Conservation (phyloP, 1,140 invertebrate genomes). For the Eriocheir sinensis region DNA sequence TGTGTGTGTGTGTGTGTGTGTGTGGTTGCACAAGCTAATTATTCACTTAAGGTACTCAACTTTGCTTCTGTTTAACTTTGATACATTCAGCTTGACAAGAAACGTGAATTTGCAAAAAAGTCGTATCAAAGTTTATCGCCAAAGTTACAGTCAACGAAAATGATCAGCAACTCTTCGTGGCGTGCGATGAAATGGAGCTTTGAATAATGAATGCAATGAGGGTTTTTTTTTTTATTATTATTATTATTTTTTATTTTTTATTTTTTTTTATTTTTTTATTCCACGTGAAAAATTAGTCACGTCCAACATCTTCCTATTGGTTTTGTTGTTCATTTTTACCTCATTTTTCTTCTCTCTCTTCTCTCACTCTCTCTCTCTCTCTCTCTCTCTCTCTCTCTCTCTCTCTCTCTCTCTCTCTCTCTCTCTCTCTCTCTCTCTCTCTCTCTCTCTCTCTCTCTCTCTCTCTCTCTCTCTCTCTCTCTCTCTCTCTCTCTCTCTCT, state of each 20-base stretch:
- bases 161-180: too few relatives aligned
- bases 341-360: background rate
- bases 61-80: too few relatives aligned
- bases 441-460: background rate
- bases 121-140: too few relatives aligned
- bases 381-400: background rate
- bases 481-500: background rate
- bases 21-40: too few relatives aligned
- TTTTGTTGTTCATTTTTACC: background rate
- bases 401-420: background rate
- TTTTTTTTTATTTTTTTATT: background rate
- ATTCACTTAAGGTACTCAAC: too few relatives aligned
- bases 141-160: too few relatives aligned
- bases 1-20: too few relatives aligned
- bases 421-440: constrained; percentile 10
- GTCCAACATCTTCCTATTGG: background rate
- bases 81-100: too few relatives aligned
- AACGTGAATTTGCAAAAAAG: too few relatives aligned
- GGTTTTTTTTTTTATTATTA: too few relatives aligned
- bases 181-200: too few relatives aligned
- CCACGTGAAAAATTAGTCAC: background rate
- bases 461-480: background rate
- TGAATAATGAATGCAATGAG: too few relatives aligned
- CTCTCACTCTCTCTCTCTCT: constrained; percentile 26
- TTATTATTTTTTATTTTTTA: constrained; percentile 29